Percentiles rank a stretch among this genome's conserved stretches.
Evolutionary conservation across 2,113 vertebrate genomes (phyloP).

Genomic region (Tor tambroides): DNA sequence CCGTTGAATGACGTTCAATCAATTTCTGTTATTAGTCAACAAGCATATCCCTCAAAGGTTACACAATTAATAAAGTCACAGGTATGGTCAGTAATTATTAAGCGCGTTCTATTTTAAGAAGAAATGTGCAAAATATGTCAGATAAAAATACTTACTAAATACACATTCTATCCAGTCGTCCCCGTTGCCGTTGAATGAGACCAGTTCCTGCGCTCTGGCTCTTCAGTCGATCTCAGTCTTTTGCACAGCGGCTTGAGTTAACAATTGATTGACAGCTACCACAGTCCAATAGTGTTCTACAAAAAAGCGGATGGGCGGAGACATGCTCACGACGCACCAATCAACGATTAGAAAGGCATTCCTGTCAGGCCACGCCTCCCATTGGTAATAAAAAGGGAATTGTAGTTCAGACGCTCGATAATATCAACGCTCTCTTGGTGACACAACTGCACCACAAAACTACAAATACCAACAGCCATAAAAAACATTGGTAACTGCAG

Average conservation of each 20-base stretch:
- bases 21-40: background rate
- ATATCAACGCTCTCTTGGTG: background rate
- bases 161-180: conserved; percentile 66
- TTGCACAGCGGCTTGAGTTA: conserved; percentile 57
- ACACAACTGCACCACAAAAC: conserved; percentile 27
- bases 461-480: conserved; percentile 63
- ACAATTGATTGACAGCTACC: conserved; percentile 62
- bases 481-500: background rate
- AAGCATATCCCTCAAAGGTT: background rate
- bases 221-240: conserved; percentile 48
- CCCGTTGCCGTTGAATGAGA: conserved; percentile 53
- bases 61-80: background rate
- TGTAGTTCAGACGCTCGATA: conserved; percentile 45
- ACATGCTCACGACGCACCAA: background rate
- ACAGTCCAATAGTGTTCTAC: conserved; percentile 53
- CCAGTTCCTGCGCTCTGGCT: conserved; percentile 47
- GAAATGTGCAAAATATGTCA: conserved; percentile 59
- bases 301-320: conserved; percentile 4
- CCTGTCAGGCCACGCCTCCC: background rate
- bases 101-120: background rate
- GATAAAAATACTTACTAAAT: conserved; percentile 71
- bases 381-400: conserved; percentile 52
- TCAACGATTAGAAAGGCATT: conserved; percentile 51
- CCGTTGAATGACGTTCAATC: background rate
- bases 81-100: background rate